Conservation (phyloP, 2,888 invertebrate genomes). For the Automeris io region DNA sequence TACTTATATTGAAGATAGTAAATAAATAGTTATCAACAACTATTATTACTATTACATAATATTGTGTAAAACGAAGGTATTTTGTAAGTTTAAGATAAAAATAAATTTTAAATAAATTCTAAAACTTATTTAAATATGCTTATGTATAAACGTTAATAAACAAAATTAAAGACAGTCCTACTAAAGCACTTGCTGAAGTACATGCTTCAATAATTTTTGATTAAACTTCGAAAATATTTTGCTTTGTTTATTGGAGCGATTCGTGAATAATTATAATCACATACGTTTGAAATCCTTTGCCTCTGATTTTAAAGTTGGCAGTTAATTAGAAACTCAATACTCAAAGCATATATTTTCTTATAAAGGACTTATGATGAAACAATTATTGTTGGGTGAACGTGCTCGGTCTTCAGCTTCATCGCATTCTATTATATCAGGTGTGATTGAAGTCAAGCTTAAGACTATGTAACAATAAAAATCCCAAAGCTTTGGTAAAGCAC, state of each 20-base stretch:
- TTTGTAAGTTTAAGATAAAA: too few relatives aligned
- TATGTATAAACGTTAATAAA: neutral
- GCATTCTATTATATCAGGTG: too few relatives aligned
- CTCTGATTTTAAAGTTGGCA: neutral
- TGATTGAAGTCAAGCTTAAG: too few relatives aligned
- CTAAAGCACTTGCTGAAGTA: neutral
- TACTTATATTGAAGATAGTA: neutral
- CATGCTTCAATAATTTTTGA: neutral
- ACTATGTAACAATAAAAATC: too few relatives aligned
- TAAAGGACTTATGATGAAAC: neutral
- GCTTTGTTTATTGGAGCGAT: neutral
- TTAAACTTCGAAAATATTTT: neutral
- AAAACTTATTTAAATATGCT: neutral
- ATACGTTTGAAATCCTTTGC: slow-evolving; percentile 11
- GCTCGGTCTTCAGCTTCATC: neutral
- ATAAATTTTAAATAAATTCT: neutral
- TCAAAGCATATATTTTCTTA: too few relatives aligned
- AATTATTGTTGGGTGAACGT: neutral
- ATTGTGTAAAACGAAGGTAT: too few relatives aligned
- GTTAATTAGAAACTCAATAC: neutral
- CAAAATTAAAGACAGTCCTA: neutral
- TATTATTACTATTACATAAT: too few relatives aligned
- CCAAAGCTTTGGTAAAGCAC: too few relatives aligned
- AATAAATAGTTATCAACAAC: neutral
- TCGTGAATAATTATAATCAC: neutral